Base-by-base conservation (phyloP, 2,888 invertebrate genomes). In the Molorchus minor region DNA sequence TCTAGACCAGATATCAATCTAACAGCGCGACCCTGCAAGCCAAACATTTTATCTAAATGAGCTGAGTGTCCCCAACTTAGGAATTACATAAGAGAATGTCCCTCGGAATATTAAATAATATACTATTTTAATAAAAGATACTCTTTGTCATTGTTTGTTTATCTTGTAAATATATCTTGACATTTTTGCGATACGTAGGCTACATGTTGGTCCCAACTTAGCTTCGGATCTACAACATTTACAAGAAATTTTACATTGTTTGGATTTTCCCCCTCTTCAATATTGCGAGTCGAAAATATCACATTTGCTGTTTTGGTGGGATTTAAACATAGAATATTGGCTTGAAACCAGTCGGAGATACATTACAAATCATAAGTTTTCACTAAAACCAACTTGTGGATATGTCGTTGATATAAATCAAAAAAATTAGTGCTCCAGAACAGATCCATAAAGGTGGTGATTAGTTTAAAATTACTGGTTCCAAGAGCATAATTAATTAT, bases 191-290 rank as follows among this genome's bases (percentile, higher is more conserved):
- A 10, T 3, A 43, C 21, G 13, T 43, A 43, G 13, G 20, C 13
- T 2, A 43, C 43, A 21, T 43, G 21, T n/a, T 43, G 41, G 13
- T 43, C 43, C 43, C 43, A 43, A 19, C 20, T 13, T n/a, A 43
- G 21, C 15, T 21, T 21, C 13, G 21, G 21, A 21, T 43, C 25
- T 5, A 43, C 10, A 43, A 43, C 43, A 12, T 21, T 13, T 5
- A 12, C 43, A 7, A 43, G 7, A 21, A 43, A 43, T 43, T 16
- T 41, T 2, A 17, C 19, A 8, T 10, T 41, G 2, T 21, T 12
- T 13, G 21, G 13, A 7, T n/a, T 35, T 8, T 43, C 10, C 10
- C 21, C 2, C 5, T 43, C 15, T 21, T 21, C 13, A 10, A 43
- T 10, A 21, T 7, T 19, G 13, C 21, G 43, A 12, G 43, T 21